phyloP scores from a whole-genome alignment of 1,140 invertebrate genomes.

The Diuraphis noxia region DNA sequence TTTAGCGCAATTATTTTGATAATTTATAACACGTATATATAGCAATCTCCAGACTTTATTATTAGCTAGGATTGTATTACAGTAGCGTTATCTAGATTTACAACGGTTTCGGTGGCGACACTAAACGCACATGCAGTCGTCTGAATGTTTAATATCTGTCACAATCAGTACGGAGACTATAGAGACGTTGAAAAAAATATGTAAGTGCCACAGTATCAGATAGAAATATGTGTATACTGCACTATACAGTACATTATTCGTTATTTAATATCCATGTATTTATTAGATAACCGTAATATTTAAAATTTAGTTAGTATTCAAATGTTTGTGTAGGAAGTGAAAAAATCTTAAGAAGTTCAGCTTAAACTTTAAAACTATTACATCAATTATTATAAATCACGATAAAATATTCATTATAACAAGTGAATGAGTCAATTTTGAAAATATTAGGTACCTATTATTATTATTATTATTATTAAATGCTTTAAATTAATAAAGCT shows the following conservation, averaged over 20 bases:
- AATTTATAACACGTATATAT: background rate
- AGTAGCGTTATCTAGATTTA: background rate
- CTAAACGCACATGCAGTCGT: background rate
- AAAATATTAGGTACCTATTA: no score
- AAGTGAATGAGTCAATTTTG: background rate
- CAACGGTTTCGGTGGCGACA: background rate
- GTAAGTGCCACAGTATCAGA: background rate
- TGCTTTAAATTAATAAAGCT: background rate
- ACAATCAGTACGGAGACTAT: background rate
- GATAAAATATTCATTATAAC: background rate
- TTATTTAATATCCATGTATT: no score
- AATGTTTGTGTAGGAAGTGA: background rate
- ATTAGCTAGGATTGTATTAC: background rate
- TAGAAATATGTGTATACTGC: background rate
- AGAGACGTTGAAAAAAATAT: background rate
- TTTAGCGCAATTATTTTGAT: background rate
- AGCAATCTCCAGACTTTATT: background rate
- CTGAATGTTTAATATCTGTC: background rate
- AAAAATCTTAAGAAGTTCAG: background rate
- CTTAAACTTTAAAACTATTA: background rate
- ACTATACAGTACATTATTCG: no score
- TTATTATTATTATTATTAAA: background rate
- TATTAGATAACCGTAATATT: background rate
- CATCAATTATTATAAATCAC: background rate
- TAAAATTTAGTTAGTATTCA: background rate